Percentiles rank a stretch among this genome's conserved stretches.
Evolutionary conservation across 1,140 invertebrate genomes (phyloP).

Genomic region (Paralvinella palmiformis): DNA sequence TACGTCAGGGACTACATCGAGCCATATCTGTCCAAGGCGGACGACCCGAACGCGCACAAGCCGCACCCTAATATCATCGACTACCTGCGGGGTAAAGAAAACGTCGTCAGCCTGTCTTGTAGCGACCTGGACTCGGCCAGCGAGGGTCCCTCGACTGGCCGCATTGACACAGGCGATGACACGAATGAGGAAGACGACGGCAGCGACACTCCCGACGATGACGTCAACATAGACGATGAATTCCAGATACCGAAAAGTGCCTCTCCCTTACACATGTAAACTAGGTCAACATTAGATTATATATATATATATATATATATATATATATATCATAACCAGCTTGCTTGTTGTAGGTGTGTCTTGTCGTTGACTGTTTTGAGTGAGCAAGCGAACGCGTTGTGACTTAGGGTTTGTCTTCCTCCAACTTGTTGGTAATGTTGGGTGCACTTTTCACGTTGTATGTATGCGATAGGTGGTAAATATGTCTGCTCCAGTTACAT

Average conservation of each 20-base stretch:
- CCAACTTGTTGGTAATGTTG: too few species aligned
- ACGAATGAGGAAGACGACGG: not conserved
- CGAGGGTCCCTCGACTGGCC: not conserved
- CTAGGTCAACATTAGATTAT: too few species aligned
- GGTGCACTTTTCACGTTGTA: too few species aligned
- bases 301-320: too few species aligned
- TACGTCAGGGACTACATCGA: constrained; percentile 38
- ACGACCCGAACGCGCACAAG: constrained; percentile 21
- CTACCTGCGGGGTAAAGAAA: constrained; percentile 18
- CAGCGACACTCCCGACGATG: not conserved
- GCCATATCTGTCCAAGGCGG: constrained; percentile 5
- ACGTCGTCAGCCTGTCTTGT: not conserved
- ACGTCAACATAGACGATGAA: constrained; percentile 15
- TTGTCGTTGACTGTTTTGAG: too few species aligned
- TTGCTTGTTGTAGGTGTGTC: too few species aligned
- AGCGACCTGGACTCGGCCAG: not conserved
- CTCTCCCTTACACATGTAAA: not conserved
- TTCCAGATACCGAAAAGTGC: constrained; percentile 15
- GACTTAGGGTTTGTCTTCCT: too few species aligned
- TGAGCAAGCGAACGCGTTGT: too few species aligned
- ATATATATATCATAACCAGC: too few species aligned
- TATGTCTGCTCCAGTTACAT: too few species aligned
- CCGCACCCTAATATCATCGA: constrained; percentile 44
- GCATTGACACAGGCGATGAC: not conserved
- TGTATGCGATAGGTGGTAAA: too few species aligned